Conservation (phyloP, 2,888 invertebrate genomes). For the Hypomecis atomaria region DNA sequence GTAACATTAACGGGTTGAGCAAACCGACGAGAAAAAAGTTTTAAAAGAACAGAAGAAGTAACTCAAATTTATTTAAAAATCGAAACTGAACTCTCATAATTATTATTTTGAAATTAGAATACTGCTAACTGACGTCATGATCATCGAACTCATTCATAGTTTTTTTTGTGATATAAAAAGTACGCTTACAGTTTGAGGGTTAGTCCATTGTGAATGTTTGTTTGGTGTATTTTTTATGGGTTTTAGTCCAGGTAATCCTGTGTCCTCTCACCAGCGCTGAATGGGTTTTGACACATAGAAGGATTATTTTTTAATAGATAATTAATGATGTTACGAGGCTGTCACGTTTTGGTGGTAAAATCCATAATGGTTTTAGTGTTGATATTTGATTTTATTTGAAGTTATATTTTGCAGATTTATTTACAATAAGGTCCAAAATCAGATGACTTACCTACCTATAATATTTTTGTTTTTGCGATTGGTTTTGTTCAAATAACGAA, state of each 20-base stretch:
- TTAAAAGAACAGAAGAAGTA: too few relatives aligned
- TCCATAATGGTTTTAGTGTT: slow-evolving; percentile 42
- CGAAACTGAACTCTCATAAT: slow-evolving; percentile 14
- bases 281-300: slow-evolving; percentile 80
- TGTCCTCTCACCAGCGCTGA: slow-evolving; percentile 71
- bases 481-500: too few relatives aligned
- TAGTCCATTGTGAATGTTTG: slow-evolving; percentile 66
- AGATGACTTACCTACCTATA: too few relatives aligned
- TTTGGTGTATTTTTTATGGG: slow-evolving; percentile 77
- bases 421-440: too few relatives aligned
- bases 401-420: slow-evolving; percentile 29
- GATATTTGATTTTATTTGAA: slow-evolving; percentile 47
- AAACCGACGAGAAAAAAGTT: slow-evolving; percentile 2
- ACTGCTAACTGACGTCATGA: slow-evolving; percentile 16
- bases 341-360: slow-evolving; percentile 53
- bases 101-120: slow-evolving; percentile 23
- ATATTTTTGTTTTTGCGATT: too few relatives aligned
- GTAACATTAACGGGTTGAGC: slow-evolving; percentile 50
- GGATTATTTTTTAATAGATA: slow-evolving; percentile 83
- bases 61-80: slow-evolving; percentile 28
- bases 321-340: slow-evolving; percentile 73
- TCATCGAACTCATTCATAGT: slow-evolving; percentile 42
- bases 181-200: slow-evolving; percentile 62
- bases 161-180: slow-evolving; percentile 53
- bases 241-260: slow-evolving; percentile 79